Base-by-base conservation (phyloP, 2,797 vertebrate species). In the Pyrocephalus nanus region DNA sequence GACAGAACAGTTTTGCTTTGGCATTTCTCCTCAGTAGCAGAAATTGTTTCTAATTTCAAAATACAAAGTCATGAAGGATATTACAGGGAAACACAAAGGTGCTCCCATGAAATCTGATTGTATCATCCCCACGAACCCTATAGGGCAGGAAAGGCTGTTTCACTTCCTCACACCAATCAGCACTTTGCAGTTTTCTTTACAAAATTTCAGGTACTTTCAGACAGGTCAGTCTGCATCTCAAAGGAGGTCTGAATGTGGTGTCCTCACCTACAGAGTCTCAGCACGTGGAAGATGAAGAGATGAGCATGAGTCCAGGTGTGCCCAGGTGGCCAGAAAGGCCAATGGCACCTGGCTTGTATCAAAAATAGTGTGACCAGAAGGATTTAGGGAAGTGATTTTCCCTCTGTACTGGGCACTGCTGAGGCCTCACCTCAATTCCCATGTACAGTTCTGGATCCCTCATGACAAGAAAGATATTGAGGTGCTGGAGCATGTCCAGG, bases 21-120 rank as follows among this genome's bases (percentile, higher is more conserved):
- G 30, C 32, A 74, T 88, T 92, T 93, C 70, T 64, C 75, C 89
- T 48, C 77, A 74, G 29, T 27, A 81, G 61, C 76, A 86, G 64
- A 90, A 72, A 43, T 85, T 51, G 26, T 88, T 94, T 92, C 82
- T 90, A 86, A 94, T 93, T 78, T 92, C 85, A 85, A 85, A 81
- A 71, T 40, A 78, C 50, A 90, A 94, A 92, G 34, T 20, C 81
- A 71, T 21, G 70, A 84, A 79, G 54, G 27, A 36, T 21, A 80
- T 54, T 29, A 90, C 53, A 86, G 81, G 62, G 65, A 61, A 89
- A 66, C 62, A 73, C 21, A 67, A 94, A 93, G 54, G 43, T 64
- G 69, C 58, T 61, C 82, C 88, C 75, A 30, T n/a, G 20, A 53
- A 90, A 88, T 70, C 88, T 79, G 72, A 73, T 78, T 74, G 26